Evolutionary conservation across 2,888 invertebrate species (phyloP).

Genomic region (Unio delphinus): DNA sequence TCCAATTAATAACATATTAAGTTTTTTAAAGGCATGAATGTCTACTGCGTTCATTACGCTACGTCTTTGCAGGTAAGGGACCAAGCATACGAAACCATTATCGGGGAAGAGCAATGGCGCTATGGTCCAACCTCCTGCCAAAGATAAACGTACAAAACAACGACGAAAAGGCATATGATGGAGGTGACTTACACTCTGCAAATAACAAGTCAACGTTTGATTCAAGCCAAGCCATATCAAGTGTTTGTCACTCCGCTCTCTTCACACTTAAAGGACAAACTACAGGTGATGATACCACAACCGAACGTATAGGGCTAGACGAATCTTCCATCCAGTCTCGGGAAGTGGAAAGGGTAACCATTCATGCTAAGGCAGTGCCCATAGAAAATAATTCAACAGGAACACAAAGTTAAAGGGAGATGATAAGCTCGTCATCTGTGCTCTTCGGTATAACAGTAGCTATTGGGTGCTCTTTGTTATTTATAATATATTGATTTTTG

Average conservation of each 20-base stretch:
- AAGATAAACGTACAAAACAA: slow-evolving; percentile 87
- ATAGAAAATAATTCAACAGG: no score
- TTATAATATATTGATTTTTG: slow-evolving; percentile 92
- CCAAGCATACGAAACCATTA: slow-evolving; percentile 94
- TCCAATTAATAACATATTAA: no score
- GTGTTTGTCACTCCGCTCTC: slow-evolving; percentile 61
- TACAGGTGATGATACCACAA: slow-evolving; percentile 5
- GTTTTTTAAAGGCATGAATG: no score
- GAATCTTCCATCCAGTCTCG: background rate
- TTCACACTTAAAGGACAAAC: slow-evolving; percentile 23
- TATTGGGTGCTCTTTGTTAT: slow-evolving; percentile 92
- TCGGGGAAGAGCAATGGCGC: slow-evolving; percentile 93
- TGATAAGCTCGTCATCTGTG: slow-evolving; percentile 31
- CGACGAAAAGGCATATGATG: slow-evolving; percentile 82
- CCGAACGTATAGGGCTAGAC: background rate
- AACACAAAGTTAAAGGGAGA: slow-evolving; percentile 2
- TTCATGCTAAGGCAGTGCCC: no score
- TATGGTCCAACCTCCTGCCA: slow-evolving; percentile 95
- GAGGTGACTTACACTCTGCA: slow-evolving; percentile 87
- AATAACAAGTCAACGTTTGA: slow-evolving; percentile 91
- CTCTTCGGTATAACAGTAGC: slow-evolving; percentile 78
- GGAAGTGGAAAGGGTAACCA: background rate
- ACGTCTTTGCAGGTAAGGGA: no score
- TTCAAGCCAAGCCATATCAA: slow-evolving; percentile 75
- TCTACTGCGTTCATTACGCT: no score